Percentiles rank a stretch among this genome's conserved stretches.
These are phyloP conservation scores for Mustelus asterias DNA, from an alignment of 2,113 vertebrate species.

Conservation along the genomic window DNA sequence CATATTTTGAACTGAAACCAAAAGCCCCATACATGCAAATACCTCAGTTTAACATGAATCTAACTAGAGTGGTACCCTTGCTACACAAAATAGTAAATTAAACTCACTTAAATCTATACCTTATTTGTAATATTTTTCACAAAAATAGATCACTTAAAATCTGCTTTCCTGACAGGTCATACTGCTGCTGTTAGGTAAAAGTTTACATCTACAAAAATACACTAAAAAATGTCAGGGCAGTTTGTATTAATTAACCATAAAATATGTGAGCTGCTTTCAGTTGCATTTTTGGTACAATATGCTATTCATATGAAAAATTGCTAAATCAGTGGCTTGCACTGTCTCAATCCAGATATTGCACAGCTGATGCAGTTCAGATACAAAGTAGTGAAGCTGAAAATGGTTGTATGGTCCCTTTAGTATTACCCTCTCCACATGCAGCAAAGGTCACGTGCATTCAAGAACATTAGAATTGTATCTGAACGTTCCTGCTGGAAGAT, in stretches of 20 bases:
- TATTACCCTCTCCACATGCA: not conserved
- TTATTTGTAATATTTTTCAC: too few relatives aligned
- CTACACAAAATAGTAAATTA: too few relatives aligned
- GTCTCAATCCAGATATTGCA: not conserved
- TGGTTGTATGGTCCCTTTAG: not conserved
- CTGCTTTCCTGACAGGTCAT: not conserved
- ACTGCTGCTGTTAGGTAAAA: not conserved
- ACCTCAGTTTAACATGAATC: too few relatives aligned
- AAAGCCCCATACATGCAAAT: too few relatives aligned
- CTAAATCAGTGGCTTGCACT: not conserved
- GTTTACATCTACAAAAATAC: not conserved
- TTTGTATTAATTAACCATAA: not conserved
- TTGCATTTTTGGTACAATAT: not conserved
- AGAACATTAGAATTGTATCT: too few relatives aligned
- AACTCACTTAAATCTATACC: too few relatives aligned
- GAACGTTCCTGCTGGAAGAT: too few relatives aligned
- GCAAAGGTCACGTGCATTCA: too few relatives aligned
- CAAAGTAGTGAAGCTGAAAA: not conserved
- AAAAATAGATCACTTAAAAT: too few relatives aligned
- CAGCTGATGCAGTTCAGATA: not conserved
- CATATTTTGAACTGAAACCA: too few relatives aligned
- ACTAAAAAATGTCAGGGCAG: not conserved
- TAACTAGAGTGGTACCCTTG: too few relatives aligned
- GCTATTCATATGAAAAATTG: not conserved
- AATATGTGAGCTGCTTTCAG: not conserved